Percentiles rank a stretch among this genome's conserved stretches.
Conservation (phyloP, 2,888 invertebrate species). For the Trichopoda pennipes region DNA sequence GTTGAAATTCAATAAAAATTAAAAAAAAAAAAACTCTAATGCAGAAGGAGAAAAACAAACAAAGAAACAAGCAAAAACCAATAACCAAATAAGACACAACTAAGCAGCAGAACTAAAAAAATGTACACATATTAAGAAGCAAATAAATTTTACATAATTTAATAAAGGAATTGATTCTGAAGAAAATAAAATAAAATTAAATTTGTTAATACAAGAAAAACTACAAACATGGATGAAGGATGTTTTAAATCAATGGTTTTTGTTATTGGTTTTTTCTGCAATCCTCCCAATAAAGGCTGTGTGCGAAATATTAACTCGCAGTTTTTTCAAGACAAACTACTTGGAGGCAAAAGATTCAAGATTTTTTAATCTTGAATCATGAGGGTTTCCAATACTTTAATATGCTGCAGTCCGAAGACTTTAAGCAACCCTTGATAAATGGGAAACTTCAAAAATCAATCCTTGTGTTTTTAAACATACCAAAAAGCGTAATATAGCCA, state of each 20-base stretch:
- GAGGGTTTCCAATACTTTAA: neutral
- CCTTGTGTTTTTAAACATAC: too few relatives aligned
- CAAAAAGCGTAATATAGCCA: too few relatives aligned
- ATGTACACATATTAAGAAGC: conserved; percentile 39
- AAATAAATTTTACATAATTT: conserved; percentile 62
- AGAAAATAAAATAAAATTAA: conserved; percentile 22
- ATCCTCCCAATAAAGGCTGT: neutral
- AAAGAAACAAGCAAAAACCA: conserved; percentile 52
- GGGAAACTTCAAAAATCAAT: too few relatives aligned
- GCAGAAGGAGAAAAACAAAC: conserved; percentile 46
- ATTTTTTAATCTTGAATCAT: too few relatives aligned
- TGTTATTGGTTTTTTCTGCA: conserved; percentile 30
- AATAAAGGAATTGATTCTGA: conserved; percentile 48
- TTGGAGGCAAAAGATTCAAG: neutral
- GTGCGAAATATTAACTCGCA: too few relatives aligned
- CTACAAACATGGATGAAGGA: conserved; percentile 7
- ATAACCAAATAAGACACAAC: conserved; percentile 48
- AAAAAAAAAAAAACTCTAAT: neutral
- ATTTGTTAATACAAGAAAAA: conserved; percentile 23
- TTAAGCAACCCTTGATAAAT: too few relatives aligned
- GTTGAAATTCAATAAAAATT: conserved; percentile 17
- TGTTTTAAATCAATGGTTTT: conserved; percentile 34
- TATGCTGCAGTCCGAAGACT: too few relatives aligned
- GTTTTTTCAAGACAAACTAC: too few relatives aligned
- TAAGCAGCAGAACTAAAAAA: neutral